Conservation (phyloP, 2,113 vertebrate species). For the Nettapus auritus region DNA sequence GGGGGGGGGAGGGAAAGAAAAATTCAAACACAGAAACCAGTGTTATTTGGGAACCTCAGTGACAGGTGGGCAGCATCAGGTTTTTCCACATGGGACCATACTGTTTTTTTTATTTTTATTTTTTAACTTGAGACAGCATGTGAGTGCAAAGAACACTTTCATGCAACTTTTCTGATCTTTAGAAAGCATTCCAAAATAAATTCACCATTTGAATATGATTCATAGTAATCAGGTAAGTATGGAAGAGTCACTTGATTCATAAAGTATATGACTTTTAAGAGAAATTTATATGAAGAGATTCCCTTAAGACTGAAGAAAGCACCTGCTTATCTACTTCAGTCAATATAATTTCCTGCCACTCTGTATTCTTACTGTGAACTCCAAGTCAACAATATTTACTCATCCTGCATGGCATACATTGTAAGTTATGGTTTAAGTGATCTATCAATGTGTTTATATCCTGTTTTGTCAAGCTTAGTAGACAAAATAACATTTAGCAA, state of each 20-base stretch:
- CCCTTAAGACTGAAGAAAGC: neutral
- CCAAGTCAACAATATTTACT: neutral
- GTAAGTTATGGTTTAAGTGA: neutral
- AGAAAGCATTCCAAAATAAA: neutral
- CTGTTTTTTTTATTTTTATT: neutral
- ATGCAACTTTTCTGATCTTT: neutral
- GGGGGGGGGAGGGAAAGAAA: no score
- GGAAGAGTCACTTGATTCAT: neutral
- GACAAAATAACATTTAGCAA: neutral
- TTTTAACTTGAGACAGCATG: neutral
- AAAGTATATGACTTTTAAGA: neutral
- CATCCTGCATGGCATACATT: neutral
- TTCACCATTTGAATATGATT: neutral
- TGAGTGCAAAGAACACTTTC: neutral
- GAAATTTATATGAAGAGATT: neutral
- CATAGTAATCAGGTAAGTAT: neutral
- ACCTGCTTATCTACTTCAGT: neutral
- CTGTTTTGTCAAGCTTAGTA: constrained; percentile 3
- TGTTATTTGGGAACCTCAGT: neutral
- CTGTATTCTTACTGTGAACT: neutral
- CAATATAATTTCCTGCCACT: neutral
- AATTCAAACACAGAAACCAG: neutral
- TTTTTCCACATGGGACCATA: neutral
- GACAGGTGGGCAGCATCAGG: neutral
- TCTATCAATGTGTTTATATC: constrained; percentile 13